Evolutionary conservation across 2,113 vertebrate genomes (phyloP).

Genomic region (Miniopterus natalensis): DNA sequence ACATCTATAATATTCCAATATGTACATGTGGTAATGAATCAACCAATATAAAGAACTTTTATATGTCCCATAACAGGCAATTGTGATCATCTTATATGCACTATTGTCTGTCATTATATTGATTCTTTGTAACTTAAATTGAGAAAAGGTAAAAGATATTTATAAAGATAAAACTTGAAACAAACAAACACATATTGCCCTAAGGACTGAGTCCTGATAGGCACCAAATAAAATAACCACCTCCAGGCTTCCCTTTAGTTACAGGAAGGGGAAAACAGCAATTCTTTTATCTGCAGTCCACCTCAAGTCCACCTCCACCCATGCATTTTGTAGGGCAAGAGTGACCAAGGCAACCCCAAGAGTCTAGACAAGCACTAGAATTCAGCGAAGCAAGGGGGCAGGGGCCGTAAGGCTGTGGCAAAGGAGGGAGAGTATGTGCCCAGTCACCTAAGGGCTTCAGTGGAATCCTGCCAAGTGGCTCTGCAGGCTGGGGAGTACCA

Average conservation of each 20-base stretch:
- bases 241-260: background rate
- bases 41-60: background rate
- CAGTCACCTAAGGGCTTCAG: background rate
- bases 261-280: background rate
- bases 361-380: background rate
- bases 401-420: background rate
- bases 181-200: background rate
- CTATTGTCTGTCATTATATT: background rate
- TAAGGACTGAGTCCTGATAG: background rate
- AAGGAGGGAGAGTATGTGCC: accelerated
- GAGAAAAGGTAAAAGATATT: background rate
- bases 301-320: background rate
- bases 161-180: constrained; percentile 6
- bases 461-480: background rate
- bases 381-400: background rate
- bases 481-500: background rate
- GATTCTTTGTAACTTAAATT: background rate
- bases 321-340: background rate
- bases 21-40: background rate
- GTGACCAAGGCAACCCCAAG: background rate
- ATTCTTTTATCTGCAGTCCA: background rate
- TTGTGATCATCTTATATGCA: background rate
- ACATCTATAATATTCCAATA: background rate
- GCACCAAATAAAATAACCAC: background rate
- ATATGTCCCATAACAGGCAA: background rate